phyloP scores from a whole-genome alignment of 1,140 invertebrate species.

The Heliconius melpomene region DNA sequence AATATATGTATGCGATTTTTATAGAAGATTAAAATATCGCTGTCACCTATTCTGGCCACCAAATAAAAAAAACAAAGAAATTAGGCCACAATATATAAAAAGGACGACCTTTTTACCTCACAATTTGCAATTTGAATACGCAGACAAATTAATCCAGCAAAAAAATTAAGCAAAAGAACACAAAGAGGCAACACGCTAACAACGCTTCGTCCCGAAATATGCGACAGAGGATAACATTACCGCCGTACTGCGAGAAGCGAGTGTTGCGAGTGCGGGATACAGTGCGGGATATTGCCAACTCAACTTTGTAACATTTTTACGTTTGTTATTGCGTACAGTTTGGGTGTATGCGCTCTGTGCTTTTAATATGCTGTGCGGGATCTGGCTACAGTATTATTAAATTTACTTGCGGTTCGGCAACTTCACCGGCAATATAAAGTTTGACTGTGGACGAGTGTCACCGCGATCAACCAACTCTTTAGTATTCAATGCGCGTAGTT shows the following conservation, averaged over 20 bases:
- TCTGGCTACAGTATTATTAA: slow-evolving; percentile 33
- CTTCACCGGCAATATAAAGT: slow-evolving; percentile 31
- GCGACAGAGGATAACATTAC: slow-evolving; percentile 63
- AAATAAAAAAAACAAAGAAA: slow-evolving; percentile 26
- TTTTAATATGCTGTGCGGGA: slow-evolving; percentile 37
- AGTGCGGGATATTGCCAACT: slow-evolving; percentile 48
- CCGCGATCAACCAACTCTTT: slow-evolving; percentile 40
- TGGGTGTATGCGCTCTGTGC: slow-evolving; percentile 36
- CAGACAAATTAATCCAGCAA: slow-evolving; percentile 78
- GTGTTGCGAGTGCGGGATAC: slow-evolving; percentile 10
- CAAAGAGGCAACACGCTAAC: slow-evolving; percentile 64
- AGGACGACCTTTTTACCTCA: slow-evolving; percentile 73
- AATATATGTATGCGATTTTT: slow-evolving; percentile 7
- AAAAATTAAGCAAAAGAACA: slow-evolving; percentile 74
- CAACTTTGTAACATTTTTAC: slow-evolving; percentile 55
- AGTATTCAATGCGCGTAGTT: slow-evolving; percentile 66
- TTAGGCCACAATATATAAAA: slow-evolving; percentile 56
- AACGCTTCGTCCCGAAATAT: slow-evolving; percentile 67
- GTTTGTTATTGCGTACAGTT: slow-evolving; percentile 44
- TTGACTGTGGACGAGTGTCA: slow-evolving; percentile 40
- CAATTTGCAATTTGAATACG: slow-evolving; percentile 79
- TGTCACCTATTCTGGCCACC: slow-evolving; percentile 22
- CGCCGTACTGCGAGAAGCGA: slow-evolving; percentile 30
- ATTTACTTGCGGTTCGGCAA: slow-evolving; percentile 27
- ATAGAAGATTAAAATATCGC: slow-evolving; percentile 34